Conservation (phyloP, 2,113 vertebrate species). For the Tachysurus vachellii region DNA sequence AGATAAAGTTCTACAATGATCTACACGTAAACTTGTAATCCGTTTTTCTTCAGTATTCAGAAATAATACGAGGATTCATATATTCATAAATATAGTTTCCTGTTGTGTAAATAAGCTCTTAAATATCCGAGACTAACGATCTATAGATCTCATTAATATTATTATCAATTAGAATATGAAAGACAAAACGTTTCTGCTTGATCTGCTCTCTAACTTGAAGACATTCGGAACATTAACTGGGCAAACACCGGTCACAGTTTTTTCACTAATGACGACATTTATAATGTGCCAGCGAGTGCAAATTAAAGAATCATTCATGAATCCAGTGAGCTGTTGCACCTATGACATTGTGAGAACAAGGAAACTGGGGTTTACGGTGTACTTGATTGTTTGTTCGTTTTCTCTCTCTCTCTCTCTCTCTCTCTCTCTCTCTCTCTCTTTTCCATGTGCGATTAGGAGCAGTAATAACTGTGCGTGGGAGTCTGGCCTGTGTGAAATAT, state of each 20-base stretch:
- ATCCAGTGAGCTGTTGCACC: constrained; percentile 2
- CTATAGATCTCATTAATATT: neutral
- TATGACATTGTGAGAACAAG: constrained; percentile 37
- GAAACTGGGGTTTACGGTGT: neutral
- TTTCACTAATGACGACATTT: constrained; percentile 14
- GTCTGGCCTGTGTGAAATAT: constrained; percentile 55
- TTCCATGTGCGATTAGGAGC: constrained; percentile 42
- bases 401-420: neutral
- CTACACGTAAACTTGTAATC: neutral
- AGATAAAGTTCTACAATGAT: neutral
- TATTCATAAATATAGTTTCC: neutral
- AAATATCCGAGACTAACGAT: constrained; percentile 1
- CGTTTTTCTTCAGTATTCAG: neutral
- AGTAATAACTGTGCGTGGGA: constrained; percentile 47
- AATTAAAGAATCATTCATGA: constrained; percentile 11
- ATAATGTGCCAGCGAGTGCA: neutral
- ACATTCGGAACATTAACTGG: constrained; percentile 11
- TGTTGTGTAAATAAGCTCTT: constrained; percentile 2
- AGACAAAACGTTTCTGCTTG: constrained; percentile 11
- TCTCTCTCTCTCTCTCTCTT: neutral
- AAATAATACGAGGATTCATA: neutral
- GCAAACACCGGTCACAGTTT: constrained; percentile 5
- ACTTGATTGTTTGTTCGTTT: neutral
- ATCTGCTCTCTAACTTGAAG: neutral
- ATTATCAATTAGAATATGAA: constrained; percentile 8